These are phyloP conservation scores for Oncorhynchus clarkii DNA, from an alignment of 2,113 vertebrate genomes.

Conservation along the genomic window DNA sequence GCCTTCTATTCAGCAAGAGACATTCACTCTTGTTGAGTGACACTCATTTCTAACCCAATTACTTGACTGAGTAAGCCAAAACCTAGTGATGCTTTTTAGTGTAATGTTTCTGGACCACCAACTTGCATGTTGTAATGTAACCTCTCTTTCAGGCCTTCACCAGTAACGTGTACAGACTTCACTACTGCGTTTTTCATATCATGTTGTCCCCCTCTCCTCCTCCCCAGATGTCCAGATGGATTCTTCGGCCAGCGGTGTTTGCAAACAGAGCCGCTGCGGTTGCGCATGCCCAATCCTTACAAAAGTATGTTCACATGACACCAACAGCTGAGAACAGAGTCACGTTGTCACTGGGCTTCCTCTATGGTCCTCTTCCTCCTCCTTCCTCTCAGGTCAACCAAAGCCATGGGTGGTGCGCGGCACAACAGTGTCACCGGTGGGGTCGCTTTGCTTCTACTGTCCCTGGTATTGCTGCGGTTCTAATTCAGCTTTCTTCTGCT, in stretches of 20 bases:
- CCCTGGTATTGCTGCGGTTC: slow-evolving; percentile 70
- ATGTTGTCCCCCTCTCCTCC: slow-evolving; percentile 87
- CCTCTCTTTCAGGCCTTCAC: background rate
- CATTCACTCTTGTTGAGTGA: no score
- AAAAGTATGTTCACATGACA: slow-evolving; percentile 91
- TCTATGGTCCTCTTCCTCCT: slow-evolving; percentile 55
- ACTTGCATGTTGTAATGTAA: no score
- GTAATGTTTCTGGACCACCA: no score
- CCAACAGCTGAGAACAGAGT: slow-evolving; percentile 59
- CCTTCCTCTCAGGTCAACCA: slow-evolving; percentile 58
- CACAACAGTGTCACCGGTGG: slow-evolving; percentile 63
- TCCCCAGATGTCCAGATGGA: slow-evolving; percentile 91
- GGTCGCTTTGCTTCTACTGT: slow-evolving; percentile 73
- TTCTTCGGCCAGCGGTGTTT: slow-evolving; percentile 97
- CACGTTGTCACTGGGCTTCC: slow-evolving; percentile 65
- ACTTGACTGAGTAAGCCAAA: no score
- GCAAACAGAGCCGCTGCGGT: slow-evolving; percentile 94
- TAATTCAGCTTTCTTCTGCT: slow-evolving; percentile 79
- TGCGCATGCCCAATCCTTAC: slow-evolving; percentile 94
- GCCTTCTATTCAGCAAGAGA: no score
- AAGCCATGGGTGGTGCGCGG: slow-evolving; percentile 53
- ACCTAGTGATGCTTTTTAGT: no score
- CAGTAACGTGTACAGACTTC: background rate
- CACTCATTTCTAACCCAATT: no score
- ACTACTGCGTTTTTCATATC: slow-evolving; percentile 51